Evolutionary conservation across 2,113 vertebrate genomes (phyloP), one percentile per base, ranked within the genome.

Genomic region (Syrrhaptes paradoxus): DNA sequence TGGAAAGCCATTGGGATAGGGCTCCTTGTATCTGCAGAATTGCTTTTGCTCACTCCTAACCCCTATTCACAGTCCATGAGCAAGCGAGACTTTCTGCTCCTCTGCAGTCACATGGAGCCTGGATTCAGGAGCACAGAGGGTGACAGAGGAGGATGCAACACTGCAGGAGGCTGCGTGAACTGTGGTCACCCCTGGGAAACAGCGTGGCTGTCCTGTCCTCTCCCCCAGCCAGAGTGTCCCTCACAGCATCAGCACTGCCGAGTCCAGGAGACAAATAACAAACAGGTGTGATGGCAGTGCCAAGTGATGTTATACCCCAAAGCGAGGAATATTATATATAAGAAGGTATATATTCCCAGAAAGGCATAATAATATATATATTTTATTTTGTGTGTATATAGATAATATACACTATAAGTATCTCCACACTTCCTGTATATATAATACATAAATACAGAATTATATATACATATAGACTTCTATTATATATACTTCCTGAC

Each of bases 31-130:
- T 28, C 66, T 6, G 2, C 29, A 48, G 61, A 78, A 52, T 8
- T 36, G 55, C 22, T 63, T 74, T 52, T 0, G 2, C 0, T 0
- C 38, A 19, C 51, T 80, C 57, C 51, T n/a, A 88, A 65, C 41
- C 49, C 38, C 28, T 13, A 4, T 5, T 14, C 13, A 11, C 66
- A 41, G 41, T 3, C 36, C 14, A 2, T 1, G 9, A 38, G 20
- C 1, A 1, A 38, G 10, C 1, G 0, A 66, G 62, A 41, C 36
- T 51, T 38, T 46, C 45, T 58, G 36, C 21, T 73, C n/a, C 36
- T 58, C 49, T n/a, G 49, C 4, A 0, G 45, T 43, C 57, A 61
- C 2, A 1, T 2, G 3, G 32, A 76, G 21, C 15, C 25, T 41
- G 76, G 48, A 82, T 57, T 41, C 3, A 1, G 31, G 52, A 36